Evolutionary conservation across 2,888 invertebrate genomes (phyloP).

Genomic region (Zele albiditarsus): DNA sequence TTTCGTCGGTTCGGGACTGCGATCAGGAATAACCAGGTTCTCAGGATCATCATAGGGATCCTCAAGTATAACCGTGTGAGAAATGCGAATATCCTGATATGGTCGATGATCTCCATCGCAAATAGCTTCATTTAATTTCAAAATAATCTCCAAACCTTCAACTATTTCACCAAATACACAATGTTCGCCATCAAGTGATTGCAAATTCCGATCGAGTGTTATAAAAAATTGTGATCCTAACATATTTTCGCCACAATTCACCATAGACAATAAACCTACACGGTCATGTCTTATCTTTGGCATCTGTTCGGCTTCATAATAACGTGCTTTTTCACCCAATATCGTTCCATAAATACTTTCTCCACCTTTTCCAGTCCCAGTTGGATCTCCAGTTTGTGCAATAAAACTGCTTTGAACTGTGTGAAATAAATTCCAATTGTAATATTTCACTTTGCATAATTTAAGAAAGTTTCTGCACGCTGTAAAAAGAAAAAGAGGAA

Average conservation of each 20-base stretch:
- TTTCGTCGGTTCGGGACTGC: constrained; percentile 91
- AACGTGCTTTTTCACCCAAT: constrained; percentile 90
- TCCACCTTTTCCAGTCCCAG: constrained; percentile 92
- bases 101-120: constrained; percentile 93
- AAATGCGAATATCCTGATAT: constrained; percentile 95
- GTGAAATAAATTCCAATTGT: constrained; percentile 96
- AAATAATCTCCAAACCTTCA: constrained; percentile 91
- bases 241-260: constrained; percentile 93
- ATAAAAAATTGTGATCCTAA: constrained; percentile 97
- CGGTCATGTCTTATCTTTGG: constrained; percentile 93
- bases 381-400: constrained; percentile 98
- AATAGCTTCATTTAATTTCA: constrained; percentile 93
- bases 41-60: constrained; percentile 96
- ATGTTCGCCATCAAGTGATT: constrained; percentile 92
- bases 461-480: constrained; percentile 96
- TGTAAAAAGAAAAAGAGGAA: constrained; percentile 52
- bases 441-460: constrained; percentile 97
- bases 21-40: constrained; percentile 83
- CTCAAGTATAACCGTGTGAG: constrained; percentile 95
- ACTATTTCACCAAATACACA: constrained; percentile 97
- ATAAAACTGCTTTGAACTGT: constrained; percentile 94
- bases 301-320: constrained; percentile 91
- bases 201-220: constrained; percentile 89
- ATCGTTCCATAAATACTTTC: constrained; percentile 90
- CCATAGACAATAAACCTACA: constrained; percentile 93